Percentiles rank a stretch among this genome's conserved stretches.
phyloP scores from a whole-genome alignment of 2,113 vertebrate genomes.

The Rhombomys opimus region DNA sequence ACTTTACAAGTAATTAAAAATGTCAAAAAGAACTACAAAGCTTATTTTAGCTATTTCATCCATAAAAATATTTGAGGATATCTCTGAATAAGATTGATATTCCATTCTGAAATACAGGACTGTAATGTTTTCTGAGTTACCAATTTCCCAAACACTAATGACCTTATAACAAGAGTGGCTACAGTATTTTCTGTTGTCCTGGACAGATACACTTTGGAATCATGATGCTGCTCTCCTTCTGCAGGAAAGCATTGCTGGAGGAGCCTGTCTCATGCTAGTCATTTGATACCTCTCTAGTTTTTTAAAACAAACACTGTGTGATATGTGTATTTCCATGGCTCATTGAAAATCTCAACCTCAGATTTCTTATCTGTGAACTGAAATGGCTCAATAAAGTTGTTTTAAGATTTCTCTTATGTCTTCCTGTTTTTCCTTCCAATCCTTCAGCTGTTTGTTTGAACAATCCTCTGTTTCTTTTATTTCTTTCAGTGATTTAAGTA shows the following conservation, averaged over 20 bases:
- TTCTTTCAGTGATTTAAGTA: no score
- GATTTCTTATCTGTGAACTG: background rate
- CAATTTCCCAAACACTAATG: background rate
- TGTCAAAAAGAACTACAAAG: background rate
- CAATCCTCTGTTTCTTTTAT: no score
- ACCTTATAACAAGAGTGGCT: background rate
- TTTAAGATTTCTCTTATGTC: background rate
- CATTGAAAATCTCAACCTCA: background rate
- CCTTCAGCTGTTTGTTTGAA: no score
- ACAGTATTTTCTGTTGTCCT: fast-evolving
- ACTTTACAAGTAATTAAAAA: background rate
- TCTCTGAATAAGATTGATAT: conserved; percentile 2
- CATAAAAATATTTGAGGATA: background rate
- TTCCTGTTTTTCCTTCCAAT: no score
- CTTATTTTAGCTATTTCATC: background rate
- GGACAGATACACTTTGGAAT: background rate
- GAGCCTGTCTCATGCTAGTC: background rate
- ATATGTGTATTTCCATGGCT: background rate
- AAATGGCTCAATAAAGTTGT: background rate
- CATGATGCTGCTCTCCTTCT: fast-evolving
- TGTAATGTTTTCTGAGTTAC: background rate
- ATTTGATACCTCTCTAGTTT: fast-evolving
- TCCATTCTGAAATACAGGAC: background rate
- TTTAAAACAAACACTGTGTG: background rate
- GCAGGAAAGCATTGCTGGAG: background rate